A percentile compares a stretch with the other conserved stretches of the same genome.
phyloP scores from a whole-genome alignment of 1,140 invertebrate species.

The Platyscapa corneri region DNA sequence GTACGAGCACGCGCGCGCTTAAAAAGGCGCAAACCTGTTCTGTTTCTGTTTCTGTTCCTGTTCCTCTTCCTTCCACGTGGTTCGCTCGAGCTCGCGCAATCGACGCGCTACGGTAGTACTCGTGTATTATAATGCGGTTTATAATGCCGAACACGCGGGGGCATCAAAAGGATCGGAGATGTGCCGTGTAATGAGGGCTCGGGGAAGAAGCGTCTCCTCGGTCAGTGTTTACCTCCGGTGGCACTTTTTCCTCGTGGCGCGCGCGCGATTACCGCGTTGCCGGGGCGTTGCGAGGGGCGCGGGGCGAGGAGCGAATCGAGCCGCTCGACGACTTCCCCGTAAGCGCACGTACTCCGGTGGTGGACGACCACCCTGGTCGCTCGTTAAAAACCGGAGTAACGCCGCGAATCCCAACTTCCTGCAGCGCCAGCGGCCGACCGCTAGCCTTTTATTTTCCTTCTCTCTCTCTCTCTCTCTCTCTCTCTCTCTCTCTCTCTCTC shows the following conservation, averaged over 20 bases:
- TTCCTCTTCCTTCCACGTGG: neutral
- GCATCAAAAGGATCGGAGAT: too few relatives aligned
- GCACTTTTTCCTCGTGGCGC: slow-evolving; percentile 27
- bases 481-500: neutral
- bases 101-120: too few relatives aligned
- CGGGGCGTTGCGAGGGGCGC: too few relatives aligned
- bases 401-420: neutral
- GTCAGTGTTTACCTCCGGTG: slow-evolving; percentile 37
- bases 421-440: neutral
- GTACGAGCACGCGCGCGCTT: too few relatives aligned
- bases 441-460: too few relatives aligned
- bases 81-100: too few relatives aligned
- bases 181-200: too few relatives aligned
- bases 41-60: too few relatives aligned
- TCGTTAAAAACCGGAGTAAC: slow-evolving; percentile 46
- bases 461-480: neutral
- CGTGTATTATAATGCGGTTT: too few relatives aligned
- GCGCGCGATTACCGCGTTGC: slow-evolving; percentile 47
- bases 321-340: neutral
- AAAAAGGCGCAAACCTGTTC: neutral
- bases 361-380: slow-evolving; percentile 5
- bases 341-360: neutral
- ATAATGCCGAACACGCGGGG: too few relatives aligned
- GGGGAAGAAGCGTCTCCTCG: neutral
- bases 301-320: too few relatives aligned